These are phyloP conservation scores for Cyrtorhinus lividipennis DNA, from an alignment of 1,140 invertebrate genomes.

Conservation along the genomic window DNA sequence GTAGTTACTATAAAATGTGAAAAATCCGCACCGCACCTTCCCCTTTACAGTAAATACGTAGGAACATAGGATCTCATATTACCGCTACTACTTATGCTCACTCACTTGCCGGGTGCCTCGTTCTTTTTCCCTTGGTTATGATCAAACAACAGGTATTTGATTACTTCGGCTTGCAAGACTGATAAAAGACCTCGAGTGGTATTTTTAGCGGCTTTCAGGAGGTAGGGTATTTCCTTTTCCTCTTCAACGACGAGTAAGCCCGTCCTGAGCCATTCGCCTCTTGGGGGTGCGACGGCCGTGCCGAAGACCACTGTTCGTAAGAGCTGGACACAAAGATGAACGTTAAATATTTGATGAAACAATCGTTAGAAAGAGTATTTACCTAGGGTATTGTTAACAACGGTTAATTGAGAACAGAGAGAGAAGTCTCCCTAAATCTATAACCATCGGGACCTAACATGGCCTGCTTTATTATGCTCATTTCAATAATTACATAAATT, in stretches of 20 bases:
- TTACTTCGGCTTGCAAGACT: slow-evolving; percentile 47
- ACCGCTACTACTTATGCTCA: too few relatives aligned
- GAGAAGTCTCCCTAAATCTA: too few relatives aligned
- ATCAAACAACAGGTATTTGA: slow-evolving; percentile 53
- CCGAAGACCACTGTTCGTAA: slow-evolving; percentile 42
- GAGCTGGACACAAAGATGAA: slow-evolving; percentile 37
- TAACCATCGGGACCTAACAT: too few relatives aligned
- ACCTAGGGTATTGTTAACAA: neutral
- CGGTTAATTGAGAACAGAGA: too few relatives aligned
- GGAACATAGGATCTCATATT: too few relatives aligned
- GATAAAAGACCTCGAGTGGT: slow-evolving; percentile 46
- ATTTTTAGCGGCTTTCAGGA: slow-evolving; percentile 42
- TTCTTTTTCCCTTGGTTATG: slow-evolving; percentile 23
- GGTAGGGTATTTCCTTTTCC: slow-evolving; percentile 40
- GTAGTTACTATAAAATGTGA: too few relatives aligned
- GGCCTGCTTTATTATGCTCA: too few relatives aligned
- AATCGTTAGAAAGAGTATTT: neutral
- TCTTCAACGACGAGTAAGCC: slow-evolving; percentile 40
- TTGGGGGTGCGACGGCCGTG: slow-evolving; percentile 39
- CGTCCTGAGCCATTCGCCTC: slow-evolving; percentile 45
- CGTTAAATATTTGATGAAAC: too few relatives aligned
- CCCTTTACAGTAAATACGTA: too few relatives aligned
- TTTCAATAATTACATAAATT: too few relatives aligned
- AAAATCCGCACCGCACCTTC: too few relatives aligned
- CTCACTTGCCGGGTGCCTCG: slow-evolving; percentile 36